A percentile compares a stretch with the other conserved stretches of the same genome.
These are phyloP conservation scores for Temnothorax nylanderi DNA, from an alignment of 1,140 invertebrate genomes.

Conservation along the genomic window DNA sequence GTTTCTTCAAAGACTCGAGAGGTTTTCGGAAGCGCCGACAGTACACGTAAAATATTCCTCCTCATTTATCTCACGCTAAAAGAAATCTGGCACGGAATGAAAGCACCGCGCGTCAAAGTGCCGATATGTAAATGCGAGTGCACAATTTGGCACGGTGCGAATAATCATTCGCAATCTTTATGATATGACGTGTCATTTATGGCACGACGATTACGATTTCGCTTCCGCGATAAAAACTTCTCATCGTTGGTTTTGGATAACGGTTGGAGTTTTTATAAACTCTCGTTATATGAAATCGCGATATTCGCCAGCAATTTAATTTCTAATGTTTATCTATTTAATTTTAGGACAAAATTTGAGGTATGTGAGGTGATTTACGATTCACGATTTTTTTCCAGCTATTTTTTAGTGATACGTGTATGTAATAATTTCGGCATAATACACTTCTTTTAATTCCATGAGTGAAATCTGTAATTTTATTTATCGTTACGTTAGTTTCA, in stretches of 20 bases:
- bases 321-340: background rate
- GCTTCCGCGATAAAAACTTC: background rate
- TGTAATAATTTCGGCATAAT: background rate
- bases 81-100: slow-evolving; percentile 50
- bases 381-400: slow-evolving; percentile 1
- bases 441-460: background rate
- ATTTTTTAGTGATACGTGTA: background rate
- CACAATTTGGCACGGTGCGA: slow-evolving; percentile 64
- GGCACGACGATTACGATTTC: slow-evolving; percentile 16
- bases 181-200: slow-evolving; percentile 45
- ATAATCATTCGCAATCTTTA: slow-evolving; percentile 59
- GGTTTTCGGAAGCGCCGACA: background rate
- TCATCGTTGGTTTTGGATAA: slow-evolving; percentile 1
- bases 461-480: slow-evolving; percentile 24
- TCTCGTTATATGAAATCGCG: slow-evolving; percentile 1
- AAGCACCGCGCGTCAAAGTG: slow-evolving; percentile 49
- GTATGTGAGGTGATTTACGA: background rate
- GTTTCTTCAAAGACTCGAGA: slow-evolving; percentile 7
- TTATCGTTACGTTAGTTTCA: too few relatives aligned
- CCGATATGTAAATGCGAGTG: slow-evolving; percentile 47
- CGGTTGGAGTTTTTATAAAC: background rate
- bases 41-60: background rate
- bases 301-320: background rate
- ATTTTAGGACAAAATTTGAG: background rate
- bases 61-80: background rate